A percentile compares a stretch with the other conserved stretches of the same genome.
These are phyloP conservation scores for Hartigia nigra DNA, from an alignment of 2,888 invertebrate species.

Conservation along the genomic window DNA sequence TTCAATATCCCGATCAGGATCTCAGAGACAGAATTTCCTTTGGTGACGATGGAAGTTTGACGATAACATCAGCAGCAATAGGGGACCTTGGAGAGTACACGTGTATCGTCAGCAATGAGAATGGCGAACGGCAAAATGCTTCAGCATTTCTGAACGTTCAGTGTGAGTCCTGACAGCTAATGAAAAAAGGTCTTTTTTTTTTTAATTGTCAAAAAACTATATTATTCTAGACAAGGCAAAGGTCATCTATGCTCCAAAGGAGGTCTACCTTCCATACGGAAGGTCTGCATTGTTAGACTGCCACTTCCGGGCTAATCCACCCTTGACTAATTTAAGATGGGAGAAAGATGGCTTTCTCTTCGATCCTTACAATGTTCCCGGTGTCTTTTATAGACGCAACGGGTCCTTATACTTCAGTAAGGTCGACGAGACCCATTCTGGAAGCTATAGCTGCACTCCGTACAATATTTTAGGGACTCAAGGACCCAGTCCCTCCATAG, in stretches of 20 bases:
- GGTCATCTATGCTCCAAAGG: constrained; percentile 87
- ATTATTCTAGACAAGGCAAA: constrained; percentile 84
- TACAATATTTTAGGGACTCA: constrained; percentile 89
- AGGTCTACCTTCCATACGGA: constrained; percentile 86
- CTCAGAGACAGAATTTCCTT: constrained; percentile 73
- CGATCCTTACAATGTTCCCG: constrained; percentile 89
- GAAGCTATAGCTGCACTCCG: constrained; percentile 91
- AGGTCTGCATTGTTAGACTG: constrained; percentile 88
- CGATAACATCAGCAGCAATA: constrained; percentile 81
- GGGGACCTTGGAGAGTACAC: constrained; percentile 89
- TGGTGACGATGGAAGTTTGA: constrained; percentile 82
- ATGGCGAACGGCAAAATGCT: constrained; percentile 82
- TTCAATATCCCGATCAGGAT: constrained; percentile 64
- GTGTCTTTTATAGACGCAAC: constrained; percentile 86
- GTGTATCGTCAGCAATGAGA: constrained; percentile 82
- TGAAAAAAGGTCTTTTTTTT: not conserved
- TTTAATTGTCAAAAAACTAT: not conserved
- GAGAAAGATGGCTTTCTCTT: constrained; percentile 92
- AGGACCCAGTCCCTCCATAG: constrained; percentile 85
- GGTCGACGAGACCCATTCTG: constrained; percentile 87
- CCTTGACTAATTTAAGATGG: constrained; percentile 89
- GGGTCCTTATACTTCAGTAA: constrained; percentile 86
- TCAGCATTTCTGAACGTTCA: constrained; percentile 91
- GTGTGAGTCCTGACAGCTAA: constrained; percentile 73
- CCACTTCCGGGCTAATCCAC: constrained; percentile 92